phyloP scores from a whole-genome alignment of 1,140 invertebrate genomes.

The Atta texana region DNA sequence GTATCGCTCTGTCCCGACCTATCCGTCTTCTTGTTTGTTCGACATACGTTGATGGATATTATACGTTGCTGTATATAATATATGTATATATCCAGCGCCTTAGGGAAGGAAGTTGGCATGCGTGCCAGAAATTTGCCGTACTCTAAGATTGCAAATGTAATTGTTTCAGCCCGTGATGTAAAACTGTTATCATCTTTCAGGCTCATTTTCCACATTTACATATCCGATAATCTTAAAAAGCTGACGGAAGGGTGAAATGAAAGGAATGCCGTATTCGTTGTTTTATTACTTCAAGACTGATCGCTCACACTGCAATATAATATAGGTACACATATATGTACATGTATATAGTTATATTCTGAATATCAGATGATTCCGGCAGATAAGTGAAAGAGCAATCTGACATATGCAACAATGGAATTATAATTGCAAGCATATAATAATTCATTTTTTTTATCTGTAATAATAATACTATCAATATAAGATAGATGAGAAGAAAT shows the following conservation, averaged over 20 bases:
- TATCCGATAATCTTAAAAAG: conserved; percentile 8
- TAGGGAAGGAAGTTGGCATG: neutral
- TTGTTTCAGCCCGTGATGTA: neutral
- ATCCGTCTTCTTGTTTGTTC: conserved; percentile 32
- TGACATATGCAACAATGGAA: conserved; percentile 21
- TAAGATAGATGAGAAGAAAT: neutral
- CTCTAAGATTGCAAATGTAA: neutral
- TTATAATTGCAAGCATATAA: neutral
- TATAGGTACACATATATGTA: neutral
- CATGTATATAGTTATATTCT: neutral
- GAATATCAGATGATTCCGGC: conserved; percentile 22
- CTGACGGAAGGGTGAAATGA: neutral
- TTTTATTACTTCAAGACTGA: neutral
- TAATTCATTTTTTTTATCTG: neutral
- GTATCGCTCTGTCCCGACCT: conserved; percentile 12
- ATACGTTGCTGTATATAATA: neutral
- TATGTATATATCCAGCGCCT: neutral
- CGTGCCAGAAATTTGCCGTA: conserved; percentile 31
- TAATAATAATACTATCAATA: conserved; percentile 4
- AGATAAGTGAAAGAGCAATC: conserved; percentile 24
- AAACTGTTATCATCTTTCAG: neutral
- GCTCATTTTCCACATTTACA: neutral
- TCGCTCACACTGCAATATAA: neutral
- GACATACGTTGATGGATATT: neutral
- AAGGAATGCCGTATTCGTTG: neutral